Evolutionary conservation across 2,113 vertebrate genomes (phyloP), one percentile per base, ranked within the genome.

Genomic region (Patagioenas fasciata): DNA sequence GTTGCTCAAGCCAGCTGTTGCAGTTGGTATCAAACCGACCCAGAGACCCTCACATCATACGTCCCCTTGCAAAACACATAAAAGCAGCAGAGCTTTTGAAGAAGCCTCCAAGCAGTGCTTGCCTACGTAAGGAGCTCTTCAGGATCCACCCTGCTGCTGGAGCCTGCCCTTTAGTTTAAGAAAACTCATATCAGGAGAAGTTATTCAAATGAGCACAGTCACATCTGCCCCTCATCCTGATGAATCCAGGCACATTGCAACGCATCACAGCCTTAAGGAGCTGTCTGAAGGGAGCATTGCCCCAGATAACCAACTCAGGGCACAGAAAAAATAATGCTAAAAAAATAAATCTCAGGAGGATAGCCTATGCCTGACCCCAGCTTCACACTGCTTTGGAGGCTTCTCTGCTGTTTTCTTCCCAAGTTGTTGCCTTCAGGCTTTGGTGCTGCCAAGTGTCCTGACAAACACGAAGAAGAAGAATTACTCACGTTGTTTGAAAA

Each of bases 401-500:
- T 85, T 85, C 53, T 65, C 40, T 53, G 10, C 16, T 47, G 3
- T 56, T 81, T 80, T 16, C 48, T 70, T 73, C 73, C 21, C 42
- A 54, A 61, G 13, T 34, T 42, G 20, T 12, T 36, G 16, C 36
- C 47, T 82, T 42, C 26, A 84, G 65, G 40, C 16, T 61, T 77
- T 36, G 24, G 16, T 2, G 1, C 65, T 87, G 40, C 48, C 48
- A 74, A 48, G 34, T 25, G 60, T 29, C 64, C 75, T 69, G 20
- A 47, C 38, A 90, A 87, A 56, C 34, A n/a, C 1, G 15, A 82
- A 88, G 42, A 44, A 20, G 20, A 78, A 85, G 62, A 61, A 70
- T 67, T 82, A 98, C 99, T 99, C 97, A 99, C 99, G 99, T 91
- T 99, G 98, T 96, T 99, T 99, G 88, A 99, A 99, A 93, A 99